Evolutionary conservation across 2,113 vertebrate genomes (phyloP).

Genomic region (Nycticebus coucang): DNA sequence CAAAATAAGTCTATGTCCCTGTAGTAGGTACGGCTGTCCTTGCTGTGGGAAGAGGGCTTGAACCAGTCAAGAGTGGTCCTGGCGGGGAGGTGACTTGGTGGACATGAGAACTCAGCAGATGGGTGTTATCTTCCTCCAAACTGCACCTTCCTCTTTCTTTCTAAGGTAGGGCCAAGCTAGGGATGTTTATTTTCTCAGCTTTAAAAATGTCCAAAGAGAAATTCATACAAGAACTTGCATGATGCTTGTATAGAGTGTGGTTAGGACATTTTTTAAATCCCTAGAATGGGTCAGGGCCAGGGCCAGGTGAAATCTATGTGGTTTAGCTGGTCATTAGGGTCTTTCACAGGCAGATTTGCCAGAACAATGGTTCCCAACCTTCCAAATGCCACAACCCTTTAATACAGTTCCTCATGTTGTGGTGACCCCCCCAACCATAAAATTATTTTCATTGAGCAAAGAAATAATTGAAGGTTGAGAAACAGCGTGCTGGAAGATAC

Average conservation of each 20-base stretch:
- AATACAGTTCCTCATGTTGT: no score
- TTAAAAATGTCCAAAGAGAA: background rate
- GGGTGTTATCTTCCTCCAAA: background rate
- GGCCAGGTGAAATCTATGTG: background rate
- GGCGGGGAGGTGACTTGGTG: background rate
- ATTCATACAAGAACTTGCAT: background rate
- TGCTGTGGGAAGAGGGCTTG: background rate
- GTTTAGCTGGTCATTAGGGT: background rate
- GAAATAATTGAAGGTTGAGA: no score
- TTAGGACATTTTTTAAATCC: background rate
- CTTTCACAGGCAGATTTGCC: background rate
- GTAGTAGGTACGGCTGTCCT: background rate
- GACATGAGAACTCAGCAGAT: background rate
- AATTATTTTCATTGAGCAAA: no score
- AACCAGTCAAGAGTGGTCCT: background rate
- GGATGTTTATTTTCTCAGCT: background rate
- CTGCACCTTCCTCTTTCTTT: background rate
- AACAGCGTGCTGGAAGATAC: background rate
- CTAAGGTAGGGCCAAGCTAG: background rate
- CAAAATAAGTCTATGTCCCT: background rate
- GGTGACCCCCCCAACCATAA: no score
- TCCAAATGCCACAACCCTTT: no score
- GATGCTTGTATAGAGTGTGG: background rate
- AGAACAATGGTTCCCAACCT: no score
- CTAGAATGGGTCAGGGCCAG: background rate